Evolutionary conservation across 2,797 vertebrate species (phyloP).

Genomic region (Onychomys arenicola): DNA sequence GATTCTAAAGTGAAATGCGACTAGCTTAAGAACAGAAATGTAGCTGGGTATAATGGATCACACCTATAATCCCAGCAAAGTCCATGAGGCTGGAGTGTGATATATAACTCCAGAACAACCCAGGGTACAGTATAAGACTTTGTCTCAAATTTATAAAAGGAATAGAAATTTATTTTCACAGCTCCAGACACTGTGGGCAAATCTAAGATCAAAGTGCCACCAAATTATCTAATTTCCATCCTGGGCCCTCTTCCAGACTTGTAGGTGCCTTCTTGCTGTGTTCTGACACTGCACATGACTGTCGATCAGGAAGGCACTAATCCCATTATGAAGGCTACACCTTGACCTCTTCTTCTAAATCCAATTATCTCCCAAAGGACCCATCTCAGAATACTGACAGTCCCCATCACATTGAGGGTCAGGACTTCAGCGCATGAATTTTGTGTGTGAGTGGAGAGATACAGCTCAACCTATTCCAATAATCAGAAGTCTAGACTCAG

Average conservation of each 20-base stretch:
- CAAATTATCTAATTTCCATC: background rate
- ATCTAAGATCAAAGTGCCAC: background rate
- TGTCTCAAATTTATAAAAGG: background rate
- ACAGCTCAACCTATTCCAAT: background rate
- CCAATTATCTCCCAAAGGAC: background rate
- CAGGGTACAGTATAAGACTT: background rate
- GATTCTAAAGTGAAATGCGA: background rate
- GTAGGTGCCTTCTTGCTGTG: background rate
- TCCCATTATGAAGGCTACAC: background rate
- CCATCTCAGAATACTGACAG: background rate
- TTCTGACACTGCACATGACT: background rate
- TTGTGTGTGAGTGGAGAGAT: background rate
- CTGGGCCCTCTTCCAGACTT: background rate
- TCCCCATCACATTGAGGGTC: background rate
- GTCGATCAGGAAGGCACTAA: background rate
- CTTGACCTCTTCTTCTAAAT: background rate
- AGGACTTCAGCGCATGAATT: background rate
- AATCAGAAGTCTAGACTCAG: slow-evolving; percentile 32
- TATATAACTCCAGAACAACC: background rate
- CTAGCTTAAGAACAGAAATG: background rate
- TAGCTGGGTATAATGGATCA: background rate
- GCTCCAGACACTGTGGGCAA: background rate
- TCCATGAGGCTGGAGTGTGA: background rate
- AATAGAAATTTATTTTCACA: background rate
- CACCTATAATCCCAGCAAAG: background rate